Base-by-base conservation (phyloP, 1,140 invertebrate genomes). In the Ylistrum balloti region DNA sequence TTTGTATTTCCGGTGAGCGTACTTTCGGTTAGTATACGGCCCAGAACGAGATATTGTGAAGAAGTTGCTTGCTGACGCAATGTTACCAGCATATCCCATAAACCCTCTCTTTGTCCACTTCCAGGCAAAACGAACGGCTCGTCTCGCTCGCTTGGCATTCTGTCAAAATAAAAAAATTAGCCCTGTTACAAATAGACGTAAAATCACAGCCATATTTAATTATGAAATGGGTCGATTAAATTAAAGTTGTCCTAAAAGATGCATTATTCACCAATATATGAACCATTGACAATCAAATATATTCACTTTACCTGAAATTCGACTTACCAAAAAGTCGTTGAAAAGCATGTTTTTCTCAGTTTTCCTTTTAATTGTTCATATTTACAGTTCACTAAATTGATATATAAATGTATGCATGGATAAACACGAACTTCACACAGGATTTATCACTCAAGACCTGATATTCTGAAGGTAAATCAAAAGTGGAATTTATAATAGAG, bases 101-200 rank as follows among this genome's bases (percentile, higher is more conserved):
- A 91, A 85, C 0, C 90, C 90, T n/a, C 88, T 85, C 22, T 88
- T 88, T 33, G 88, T 41, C 88, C 88, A 91, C 33, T 91, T 91
- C 90, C 90, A 91, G 1, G 90, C 88, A 7, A 88, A 38, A 0
- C 90, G 74, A 15, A 91, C 22, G 11, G 74, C 35, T n/a, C 38
- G 87, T 56, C 88, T 88, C 0, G 90, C 86, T 32, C 88, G 85
- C 86, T 88, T 88, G 45, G 88, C 88, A 33, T 86, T 34, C 90
- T 91, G 85, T 35, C 88, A 88, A 41, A 17, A 89, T n/a, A 28
- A 17, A 56, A 3, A 88, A 88, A 20, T 10, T 33, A 45, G 32
- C 0, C 88, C 33, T 35, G 33, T n/a, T 33, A 33, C 0, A 87
- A 87, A 32, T 35, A 33, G 34, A 33, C 13, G 38, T 35, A 33